Evolutionary conservation across 2,888 invertebrate genomes (phyloP), one percentile per base, ranked within the genome.

Genomic region (Cerceris ruficornis): DNA sequence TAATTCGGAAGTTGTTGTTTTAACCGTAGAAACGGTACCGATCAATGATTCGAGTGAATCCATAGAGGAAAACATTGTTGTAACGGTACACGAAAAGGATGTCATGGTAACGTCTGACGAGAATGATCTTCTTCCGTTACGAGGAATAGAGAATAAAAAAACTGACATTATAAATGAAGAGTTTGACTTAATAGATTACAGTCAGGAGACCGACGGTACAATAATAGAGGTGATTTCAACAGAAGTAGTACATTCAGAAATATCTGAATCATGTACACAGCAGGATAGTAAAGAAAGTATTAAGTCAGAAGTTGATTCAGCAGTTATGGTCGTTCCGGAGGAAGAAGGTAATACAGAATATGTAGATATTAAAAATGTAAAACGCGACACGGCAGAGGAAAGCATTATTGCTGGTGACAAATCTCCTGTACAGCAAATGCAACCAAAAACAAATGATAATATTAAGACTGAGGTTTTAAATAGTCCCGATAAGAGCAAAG

Each of bases 171-270:
- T 59, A 7, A 70, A 74, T 7, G 65, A 83, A n/a, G 62, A 82
- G 46, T 69, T 69, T 43, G 49, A 82, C 42, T 41, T 82, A 15
- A 82, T 85, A 50, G 69, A 85, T 17, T 83, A 80, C 8, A 67
- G 50, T 9, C 75, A 81, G 42, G 83, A 78, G 61, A 65, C 14
- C 41, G 79, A 74, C 13, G 72, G 69, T 15, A 80, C 85, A 55
- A 79, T 83, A 69, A 83, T 85, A 67, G 85, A 85, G 69, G 82
- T 85, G 2, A 82, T 82, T 14, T 80, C 82, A 7, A 83, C 86
- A 6, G 78, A 84, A 61, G 75, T 77, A 55, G 62, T 84, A 46
- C 69, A 81, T 7, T 42, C 76, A 15, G 77, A 83, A 14, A 13
- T 58, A 28, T 0, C 66, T 0, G 75, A 85, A 39, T 49, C 54